Base-by-base conservation (phyloP, 1,140 invertebrate species). In the Pararge aegeria region DNA sequence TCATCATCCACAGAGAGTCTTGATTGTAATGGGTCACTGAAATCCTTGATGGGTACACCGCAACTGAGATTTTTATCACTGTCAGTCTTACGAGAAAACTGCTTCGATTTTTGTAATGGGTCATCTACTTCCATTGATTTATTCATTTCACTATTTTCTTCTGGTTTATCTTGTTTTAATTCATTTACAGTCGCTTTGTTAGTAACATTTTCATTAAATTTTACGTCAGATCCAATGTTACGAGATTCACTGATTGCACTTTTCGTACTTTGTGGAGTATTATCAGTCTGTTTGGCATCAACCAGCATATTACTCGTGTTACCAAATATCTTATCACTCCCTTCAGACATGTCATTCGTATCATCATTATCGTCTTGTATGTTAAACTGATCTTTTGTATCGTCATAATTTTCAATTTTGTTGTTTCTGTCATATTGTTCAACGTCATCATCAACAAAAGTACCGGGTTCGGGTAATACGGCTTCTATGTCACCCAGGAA, bases 401-500 rank as follows among this genome's bases (percentile, higher is more conserved):
- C 16, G 13, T 3, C 12, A 2, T 30, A 21, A 40, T 16, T 44
- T 9, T 12, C 21, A 16, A 38, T 40, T 34, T 12, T 24, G 29
- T 52, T 13, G 10, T 58, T 51, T 40, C 57, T 18, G 57, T 69
- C 64, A 27, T 80, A 69, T 15, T 40, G 10, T 13, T 71, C 61
- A 10, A 67, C 64, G 3, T 71, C 70, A 10, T 82, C 78, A 34
- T 74, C 75, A 1, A 75, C 77, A 34, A 81, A 83, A 10, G 73
- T 81, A 0, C 82, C 84, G 0, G 84, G 75, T n/a, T 91, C 90
- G 0, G 93, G 92, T 3, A 95, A 92, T 46, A 92, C 90, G 0
- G 95, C 94, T 75, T 94, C 94, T 66, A 96, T 94, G 72, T 97
- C 97, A 87, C 96, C 94, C 18, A 98, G 90, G 83, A 97, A 98